Percentiles rank a stretch among this genome's conserved stretches.
Conservation (phyloP, 2,888 invertebrate species). For the Anodontia alba region DNA sequence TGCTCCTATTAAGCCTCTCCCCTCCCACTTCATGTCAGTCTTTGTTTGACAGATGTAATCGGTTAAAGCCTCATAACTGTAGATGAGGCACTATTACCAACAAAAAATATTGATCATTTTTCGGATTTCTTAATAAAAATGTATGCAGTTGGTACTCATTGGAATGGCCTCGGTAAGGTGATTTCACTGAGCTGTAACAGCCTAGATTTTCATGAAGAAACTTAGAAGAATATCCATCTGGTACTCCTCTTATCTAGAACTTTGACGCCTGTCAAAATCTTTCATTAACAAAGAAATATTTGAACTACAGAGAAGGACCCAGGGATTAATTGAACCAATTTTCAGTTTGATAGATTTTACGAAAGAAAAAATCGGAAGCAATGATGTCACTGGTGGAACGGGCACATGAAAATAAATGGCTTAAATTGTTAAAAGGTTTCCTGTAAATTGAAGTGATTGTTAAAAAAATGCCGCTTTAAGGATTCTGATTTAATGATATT, state of each 20-base stretch:
- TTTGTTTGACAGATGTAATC: slow-evolving; percentile 22
- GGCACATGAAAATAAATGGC: background rate
- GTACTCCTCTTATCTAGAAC: too few relatives aligned
- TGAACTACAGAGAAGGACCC: slow-evolving; percentile 5
- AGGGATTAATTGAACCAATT: slow-evolving; percentile 21
- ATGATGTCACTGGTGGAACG: background rate
- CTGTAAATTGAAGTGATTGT: background rate
- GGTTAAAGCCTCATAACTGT: too few relatives aligned
- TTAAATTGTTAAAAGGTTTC: background rate
- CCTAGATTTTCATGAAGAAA: too few relatives aligned
- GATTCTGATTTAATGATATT: too few relatives aligned
- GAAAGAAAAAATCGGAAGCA: background rate
- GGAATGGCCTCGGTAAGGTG: too few relatives aligned
- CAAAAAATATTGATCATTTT: too few relatives aligned
- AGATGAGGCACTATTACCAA: too few relatives aligned
- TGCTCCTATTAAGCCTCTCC: background rate
- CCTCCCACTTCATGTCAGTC: slow-evolving; percentile 15
- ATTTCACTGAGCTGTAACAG: too few relatives aligned
- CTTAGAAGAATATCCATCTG: too few relatives aligned
- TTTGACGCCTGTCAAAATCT: slow-evolving; percentile 8
- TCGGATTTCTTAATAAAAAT: too few relatives aligned
- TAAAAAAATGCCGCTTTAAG: background rate
- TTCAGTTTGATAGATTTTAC: slow-evolving; percentile 7
- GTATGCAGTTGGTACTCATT: too few relatives aligned
- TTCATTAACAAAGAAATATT: slow-evolving; percentile 21